These are phyloP conservation scores for Chymomyza caudatula DNA, from an alignment of 2,888 invertebrate species.

Conservation along the genomic window DNA sequence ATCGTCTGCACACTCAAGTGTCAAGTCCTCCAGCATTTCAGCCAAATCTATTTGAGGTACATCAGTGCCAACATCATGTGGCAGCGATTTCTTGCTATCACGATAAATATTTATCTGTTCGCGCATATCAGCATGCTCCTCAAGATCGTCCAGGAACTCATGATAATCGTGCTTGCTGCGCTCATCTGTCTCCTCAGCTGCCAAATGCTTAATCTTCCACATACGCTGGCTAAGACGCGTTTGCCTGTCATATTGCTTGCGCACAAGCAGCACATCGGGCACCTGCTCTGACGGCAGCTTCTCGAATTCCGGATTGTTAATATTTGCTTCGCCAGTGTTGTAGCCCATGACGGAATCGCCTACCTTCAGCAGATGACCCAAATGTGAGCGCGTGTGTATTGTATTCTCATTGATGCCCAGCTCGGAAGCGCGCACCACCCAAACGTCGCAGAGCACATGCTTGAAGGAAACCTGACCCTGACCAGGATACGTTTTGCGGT, in stretches of 20 bases:
- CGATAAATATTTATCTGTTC: constrained; percentile 96
- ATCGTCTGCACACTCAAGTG: constrained; percentile 82
- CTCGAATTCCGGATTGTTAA: constrained; percentile 94
- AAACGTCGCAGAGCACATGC: constrained; percentile 94
- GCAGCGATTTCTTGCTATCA: constrained; percentile 76
- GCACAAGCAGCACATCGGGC: constrained; percentile 96
- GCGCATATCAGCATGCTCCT: constrained; percentile 93
- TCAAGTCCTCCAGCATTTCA: constrained; percentile 96
- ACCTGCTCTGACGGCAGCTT: constrained; percentile 84
- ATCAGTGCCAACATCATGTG: constrained; percentile 74
- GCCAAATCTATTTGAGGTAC: constrained; percentile 89
- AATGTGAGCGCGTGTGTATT: constrained; percentile 93
- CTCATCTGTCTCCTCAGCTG: constrained; percentile 83
- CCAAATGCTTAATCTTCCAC: constrained; percentile 96
- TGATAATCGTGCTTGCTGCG: constrained; percentile 89
- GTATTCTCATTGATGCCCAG: constrained; percentile 89
- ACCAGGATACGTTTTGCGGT: constrained; percentile 89
- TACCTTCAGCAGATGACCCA: constrained; percentile 94
- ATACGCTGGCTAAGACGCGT: constrained; percentile 85
- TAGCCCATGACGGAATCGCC: constrained; percentile 96
- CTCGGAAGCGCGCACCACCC: constrained; percentile 93
- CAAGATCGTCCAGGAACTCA: constrained; percentile 97
- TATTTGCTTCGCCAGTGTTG: constrained; percentile 92
- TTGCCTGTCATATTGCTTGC: constrained; percentile 90
- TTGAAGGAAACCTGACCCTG: constrained; percentile 92